Percentiles rank a stretch among this genome's conserved stretches.
Conservation (phyloP, 2,888 invertebrate genomes). For the Chaetoderma sp. region DNA sequence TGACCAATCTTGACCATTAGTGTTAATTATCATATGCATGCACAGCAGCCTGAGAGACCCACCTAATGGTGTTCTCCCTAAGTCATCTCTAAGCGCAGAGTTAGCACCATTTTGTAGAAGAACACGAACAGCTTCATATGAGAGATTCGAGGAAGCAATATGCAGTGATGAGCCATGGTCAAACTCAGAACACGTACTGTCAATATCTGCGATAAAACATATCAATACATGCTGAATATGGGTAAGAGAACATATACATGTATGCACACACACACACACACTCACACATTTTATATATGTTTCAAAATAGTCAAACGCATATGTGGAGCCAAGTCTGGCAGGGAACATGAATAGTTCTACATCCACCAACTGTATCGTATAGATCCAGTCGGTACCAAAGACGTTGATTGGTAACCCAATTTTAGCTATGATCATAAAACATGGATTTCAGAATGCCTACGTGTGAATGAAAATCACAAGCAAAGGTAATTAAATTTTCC, state of each 20-base stretch:
- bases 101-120: constrained; percentile 69
- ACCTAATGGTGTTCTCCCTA: constrained; percentile 62
- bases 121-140: constrained; percentile 68
- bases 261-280: not conserved
- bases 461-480: too few relatives aligned
- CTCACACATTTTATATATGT: not conserved
- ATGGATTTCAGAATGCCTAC: too few relatives aligned
- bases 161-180: constrained; percentile 71
- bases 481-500: too few relatives aligned
- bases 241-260: too few relatives aligned
- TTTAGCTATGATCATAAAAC: too few relatives aligned
- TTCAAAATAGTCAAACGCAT: not conserved
- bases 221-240: too few relatives aligned
- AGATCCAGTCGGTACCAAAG: too few relatives aligned
- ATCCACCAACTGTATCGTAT: too few relatives aligned
- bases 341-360: not conserved
- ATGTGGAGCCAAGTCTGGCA: not conserved
- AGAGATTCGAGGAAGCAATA: constrained; percentile 71
- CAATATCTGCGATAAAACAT: constrained; percentile 64
- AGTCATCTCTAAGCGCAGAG: constrained; percentile 58
- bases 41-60: constrained; percentile 65
- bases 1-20: too few relatives aligned
- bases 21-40: constrained; percentile 70
- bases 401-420: too few relatives aligned
- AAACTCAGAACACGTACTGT: constrained; percentile 71